phyloP scores from a whole-genome alignment of 1,140 invertebrate genomes.

The Popillia japonica region DNA sequence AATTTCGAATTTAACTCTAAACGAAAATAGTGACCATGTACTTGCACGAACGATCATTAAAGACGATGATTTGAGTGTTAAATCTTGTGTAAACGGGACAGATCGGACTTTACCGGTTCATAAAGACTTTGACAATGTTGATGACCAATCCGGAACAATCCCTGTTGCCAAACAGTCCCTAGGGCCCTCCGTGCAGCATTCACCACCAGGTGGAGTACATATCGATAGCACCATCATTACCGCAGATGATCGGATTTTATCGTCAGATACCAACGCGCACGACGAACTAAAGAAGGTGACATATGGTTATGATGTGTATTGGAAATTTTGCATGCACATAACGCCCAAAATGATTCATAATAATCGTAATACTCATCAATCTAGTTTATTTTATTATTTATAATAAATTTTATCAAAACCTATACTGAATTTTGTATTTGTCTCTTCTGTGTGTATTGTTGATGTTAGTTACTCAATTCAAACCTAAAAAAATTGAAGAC shows the following conservation, averaged over 20 bases:
- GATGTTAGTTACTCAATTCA: not conserved
- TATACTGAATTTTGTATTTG: slow-evolving; percentile 15
- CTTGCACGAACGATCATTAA: not conserved
- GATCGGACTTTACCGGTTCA: not conserved
- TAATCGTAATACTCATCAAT: not conserved
- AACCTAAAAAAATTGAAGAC: not conserved
- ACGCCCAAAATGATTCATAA: slow-evolving; percentile 13
- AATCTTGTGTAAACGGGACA: not conserved
- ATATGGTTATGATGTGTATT: slow-evolving; percentile 34
- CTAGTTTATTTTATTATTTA: slow-evolving; percentile 33
- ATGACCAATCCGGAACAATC: not conserved
- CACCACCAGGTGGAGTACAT: slow-evolving; percentile 39
- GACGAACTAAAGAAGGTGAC: slow-evolving; percentile 25
- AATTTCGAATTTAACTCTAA: not conserved
- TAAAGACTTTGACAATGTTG: slow-evolving; percentile 15
- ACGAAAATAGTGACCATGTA: not conserved
- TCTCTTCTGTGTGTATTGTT: not conserved
- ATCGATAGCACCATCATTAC: not conserved
- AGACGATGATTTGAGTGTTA: not conserved
- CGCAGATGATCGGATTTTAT: not conserved
- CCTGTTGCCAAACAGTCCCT: slow-evolving; percentile 43
- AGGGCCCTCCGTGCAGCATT: slow-evolving; percentile 53
- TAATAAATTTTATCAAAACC: slow-evolving; percentile 27
- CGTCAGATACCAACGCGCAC: not conserved
- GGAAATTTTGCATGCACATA: slow-evolving; percentile 33